Conservation (phyloP, 2,113 vertebrate species). For the Brachirus orientalis region DNA sequence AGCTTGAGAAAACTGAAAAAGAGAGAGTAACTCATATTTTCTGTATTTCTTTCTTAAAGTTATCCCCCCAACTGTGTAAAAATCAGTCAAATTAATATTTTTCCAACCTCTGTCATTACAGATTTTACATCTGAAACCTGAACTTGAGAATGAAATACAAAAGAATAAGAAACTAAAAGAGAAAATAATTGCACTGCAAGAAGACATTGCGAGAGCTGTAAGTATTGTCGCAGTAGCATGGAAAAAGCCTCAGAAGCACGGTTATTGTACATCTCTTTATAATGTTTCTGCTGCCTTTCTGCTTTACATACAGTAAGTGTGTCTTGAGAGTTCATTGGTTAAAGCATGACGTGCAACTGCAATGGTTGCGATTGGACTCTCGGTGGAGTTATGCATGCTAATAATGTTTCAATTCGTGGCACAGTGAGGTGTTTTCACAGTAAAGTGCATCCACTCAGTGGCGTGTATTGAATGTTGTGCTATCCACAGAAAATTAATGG, state of each 20-base stretch:
- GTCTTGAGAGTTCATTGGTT: conserved; percentile 21
- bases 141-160: conserved; percentile 52
- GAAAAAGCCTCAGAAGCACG: not conserved
- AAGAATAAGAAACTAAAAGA: conserved; percentile 38
- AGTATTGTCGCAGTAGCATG: conserved; percentile 38
- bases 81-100: not conserved
- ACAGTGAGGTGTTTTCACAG: conserved; percentile 20
- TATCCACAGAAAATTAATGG: conserved; percentile 67
- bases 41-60: not conserved
- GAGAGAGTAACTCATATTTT: conserved; percentile 68
- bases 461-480: conserved; percentile 22
- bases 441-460: conserved; percentile 20
- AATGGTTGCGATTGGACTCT: conserved; percentile 4
- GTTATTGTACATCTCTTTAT: not conserved
- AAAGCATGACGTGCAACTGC: not conserved
- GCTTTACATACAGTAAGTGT: not conserved
- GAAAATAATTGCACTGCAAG: conserved; percentile 40
- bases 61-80: not conserved
- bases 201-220: conserved; percentile 67
- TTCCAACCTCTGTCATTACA: conserved; percentile 20
- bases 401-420: conserved; percentile 22
- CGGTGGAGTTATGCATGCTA: conserved; percentile 19
- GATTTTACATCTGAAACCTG: conserved; percentile 56
- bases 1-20: conserved; percentile 68
- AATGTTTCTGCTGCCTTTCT: conserved; percentile 5